Evolutionary conservation across 2,113 vertebrate genomes (phyloP).

Genomic region (Pungitius pungitius): DNA sequence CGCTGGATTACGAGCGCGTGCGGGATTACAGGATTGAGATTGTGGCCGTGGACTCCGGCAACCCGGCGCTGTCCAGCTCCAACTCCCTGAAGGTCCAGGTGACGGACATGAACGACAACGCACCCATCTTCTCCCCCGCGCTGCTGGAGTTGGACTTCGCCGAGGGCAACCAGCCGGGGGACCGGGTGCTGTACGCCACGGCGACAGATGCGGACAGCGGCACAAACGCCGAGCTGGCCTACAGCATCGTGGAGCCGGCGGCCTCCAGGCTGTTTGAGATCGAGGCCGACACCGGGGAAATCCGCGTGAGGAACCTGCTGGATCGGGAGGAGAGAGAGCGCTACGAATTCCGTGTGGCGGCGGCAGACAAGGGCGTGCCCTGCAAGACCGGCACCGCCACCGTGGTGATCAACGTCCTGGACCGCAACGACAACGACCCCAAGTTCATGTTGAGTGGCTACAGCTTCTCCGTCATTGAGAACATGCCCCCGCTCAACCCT

Average conservation of each 20-base stretch:
- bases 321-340: conserved; percentile 90
- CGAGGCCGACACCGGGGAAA: conserved; percentile 85
- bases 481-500: conserved; percentile 92
- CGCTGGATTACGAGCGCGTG: conserved; percentile 90
- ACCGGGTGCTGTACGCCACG: conserved; percentile 86
- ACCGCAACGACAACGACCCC: conserved; percentile 97
- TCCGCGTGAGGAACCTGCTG: conserved; percentile 88
- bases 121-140: conserved; percentile 88
- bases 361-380: conserved; percentile 90
- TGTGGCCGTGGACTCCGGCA: conserved; percentile 95
- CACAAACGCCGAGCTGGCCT: conserved; percentile 89
- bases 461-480: conserved; percentile 96
- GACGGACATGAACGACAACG: conserved; percentile 93
- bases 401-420: conserved; percentile 89
- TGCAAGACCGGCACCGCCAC: conserved; percentile 93
- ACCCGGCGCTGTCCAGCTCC: conserved; percentile 95
- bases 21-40: conserved; percentile 96
- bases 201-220: conserved; percentile 93
- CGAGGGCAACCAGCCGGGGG: conserved; percentile 90
- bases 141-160: conserved; percentile 89
- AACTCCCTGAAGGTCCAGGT: conserved; percentile 97
- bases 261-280: conserved; percentile 88
- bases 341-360: conserved; percentile 91
- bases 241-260: conserved; percentile 85
- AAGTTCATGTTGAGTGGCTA: conserved; percentile 96